Evolutionary conservation across 2,888 invertebrate genomes (phyloP), one percentile per base, ranked within the genome.

Genomic region (Leucoma salicis): DNA sequence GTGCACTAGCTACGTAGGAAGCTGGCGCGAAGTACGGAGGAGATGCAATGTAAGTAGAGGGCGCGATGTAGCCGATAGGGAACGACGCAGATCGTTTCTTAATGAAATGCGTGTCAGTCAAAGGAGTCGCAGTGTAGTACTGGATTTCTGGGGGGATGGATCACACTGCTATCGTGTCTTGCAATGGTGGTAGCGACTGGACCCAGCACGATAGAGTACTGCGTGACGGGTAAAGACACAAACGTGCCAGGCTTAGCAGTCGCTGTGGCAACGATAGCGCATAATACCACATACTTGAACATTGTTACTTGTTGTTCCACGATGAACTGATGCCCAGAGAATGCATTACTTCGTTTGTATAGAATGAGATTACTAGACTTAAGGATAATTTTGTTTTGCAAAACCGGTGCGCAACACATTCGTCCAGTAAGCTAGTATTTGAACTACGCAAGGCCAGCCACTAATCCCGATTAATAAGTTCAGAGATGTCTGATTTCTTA

Each of bases 241-340:
- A 54, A 32, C 16, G 53, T 35, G 14, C 69, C 57, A 6, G 84
- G 85, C 52, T 81, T 74, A 54, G 92, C 92, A 40, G 81, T 71
- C 57, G 80, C 92, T 60, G 88, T 80, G 60, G 92, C 91, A 65
- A 92, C 69, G 65, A 92, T 78, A 79, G 91, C 90, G 72, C 85
- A 91, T 89, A 93, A 90, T 73, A 91, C 91, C 82, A 91, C 90
- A 83, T 86, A 63, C 67, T 85, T 88, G 69, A 74, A 85, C 87
- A 90, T 90, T 67, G 74, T 87, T 78, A 77, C 82, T 86, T 84
- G 82, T 82, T 78, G 62, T 75, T 68, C 68, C 57, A 1, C 64
- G 61, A 69, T 74, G 77, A 70, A 84, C 81, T 87, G 87, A 86
- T 86, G 68, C 14, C 64, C 62, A 32, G 49, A 62, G 56, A 55